These are phyloP conservation scores for Prosopocoilus inquinatus DNA, from an alignment of 2,888 invertebrate genomes.

Conservation along the genomic window DNA sequence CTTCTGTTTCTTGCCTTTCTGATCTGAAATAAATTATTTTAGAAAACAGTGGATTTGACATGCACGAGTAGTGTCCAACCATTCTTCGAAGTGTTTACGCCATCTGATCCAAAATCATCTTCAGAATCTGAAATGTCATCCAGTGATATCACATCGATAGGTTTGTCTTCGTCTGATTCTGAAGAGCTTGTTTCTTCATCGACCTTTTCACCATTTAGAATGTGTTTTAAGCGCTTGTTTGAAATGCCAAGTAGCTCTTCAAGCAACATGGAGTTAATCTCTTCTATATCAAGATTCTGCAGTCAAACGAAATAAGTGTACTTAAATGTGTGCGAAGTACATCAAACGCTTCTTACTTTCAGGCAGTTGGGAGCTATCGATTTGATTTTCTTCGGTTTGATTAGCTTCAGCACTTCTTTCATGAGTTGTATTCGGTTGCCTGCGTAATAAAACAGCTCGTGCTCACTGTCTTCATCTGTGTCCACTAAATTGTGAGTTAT, in stretches of 20 bases:
- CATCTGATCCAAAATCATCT: constrained; percentile 27
- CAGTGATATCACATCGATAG: constrained; percentile 44
- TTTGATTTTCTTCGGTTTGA: constrained; percentile 49
- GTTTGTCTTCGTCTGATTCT: constrained; percentile 38
- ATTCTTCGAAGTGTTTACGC: constrained; percentile 6
- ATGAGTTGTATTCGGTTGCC: constrained; percentile 48
- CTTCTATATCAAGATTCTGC: constrained; percentile 44
- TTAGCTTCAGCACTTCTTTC: constrained; percentile 48
- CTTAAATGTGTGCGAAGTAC: background rate
- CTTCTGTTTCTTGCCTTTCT: constrained; percentile 13
- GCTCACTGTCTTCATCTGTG: constrained; percentile 40
- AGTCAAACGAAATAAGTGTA: constrained; percentile 14
- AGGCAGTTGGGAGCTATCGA: constrained; percentile 47
- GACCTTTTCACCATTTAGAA: constrained; percentile 45
- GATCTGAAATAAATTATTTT: background rate
- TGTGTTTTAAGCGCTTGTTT: constrained; percentile 46
- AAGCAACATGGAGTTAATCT: constrained; percentile 49
- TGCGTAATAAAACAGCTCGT: constrained; percentile 46
- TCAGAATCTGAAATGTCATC: constrained; percentile 45
- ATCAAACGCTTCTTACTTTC: constrained; percentile 35
- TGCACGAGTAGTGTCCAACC: background rate
- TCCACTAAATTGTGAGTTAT: constrained; percentile 8
- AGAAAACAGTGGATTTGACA: background rate
- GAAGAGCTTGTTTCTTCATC: constrained; percentile 46
- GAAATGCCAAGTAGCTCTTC: constrained; percentile 50